Evolutionary conservation across 2,888 invertebrate species (phyloP).

Genomic region (Andrena trimmerana): DNA sequence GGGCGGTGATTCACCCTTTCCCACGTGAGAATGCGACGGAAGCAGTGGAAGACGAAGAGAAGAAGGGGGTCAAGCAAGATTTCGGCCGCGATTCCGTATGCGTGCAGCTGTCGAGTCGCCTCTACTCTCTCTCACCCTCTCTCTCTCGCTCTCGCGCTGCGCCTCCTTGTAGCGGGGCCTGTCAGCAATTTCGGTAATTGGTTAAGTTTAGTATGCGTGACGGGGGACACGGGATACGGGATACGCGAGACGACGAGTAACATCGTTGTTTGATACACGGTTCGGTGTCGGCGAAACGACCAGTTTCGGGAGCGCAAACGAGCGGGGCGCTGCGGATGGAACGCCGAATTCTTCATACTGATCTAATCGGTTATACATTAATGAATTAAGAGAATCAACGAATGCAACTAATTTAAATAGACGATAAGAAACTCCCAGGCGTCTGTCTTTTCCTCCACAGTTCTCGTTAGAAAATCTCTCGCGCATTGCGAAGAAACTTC

Average conservation of each 20-base stretch:
- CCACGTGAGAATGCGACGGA: slow-evolving; percentile 64
- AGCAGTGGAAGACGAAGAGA: background rate
- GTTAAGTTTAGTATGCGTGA: slow-evolving; percentile 26
- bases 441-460: no score
- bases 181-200: slow-evolving; percentile 57
- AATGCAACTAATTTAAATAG: no score
- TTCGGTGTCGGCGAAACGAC: background rate
- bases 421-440: no score
- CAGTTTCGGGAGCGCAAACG: background rate
- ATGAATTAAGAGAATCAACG: no score
- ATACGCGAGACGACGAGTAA: slow-evolving; percentile 4
- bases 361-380: no score
- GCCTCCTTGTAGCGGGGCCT: slow-evolving; percentile 4
- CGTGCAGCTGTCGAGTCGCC: slow-evolving; percentile 62
- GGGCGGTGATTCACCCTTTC: slow-evolving; percentile 68
- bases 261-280: background rate
- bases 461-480: no score
- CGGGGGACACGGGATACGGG: slow-evolving; percentile 14
- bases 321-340: no score
- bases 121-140: no score
- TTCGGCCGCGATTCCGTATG: slow-evolving; percentile 62
- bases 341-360: no score
- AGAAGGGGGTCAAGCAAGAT: slow-evolving; percentile 68
- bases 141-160: no score
- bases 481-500: slow-evolving; percentile 50